Base-by-base conservation (phyloP, 1,140 invertebrate genomes). In the Nasonia longicornis region DNA sequence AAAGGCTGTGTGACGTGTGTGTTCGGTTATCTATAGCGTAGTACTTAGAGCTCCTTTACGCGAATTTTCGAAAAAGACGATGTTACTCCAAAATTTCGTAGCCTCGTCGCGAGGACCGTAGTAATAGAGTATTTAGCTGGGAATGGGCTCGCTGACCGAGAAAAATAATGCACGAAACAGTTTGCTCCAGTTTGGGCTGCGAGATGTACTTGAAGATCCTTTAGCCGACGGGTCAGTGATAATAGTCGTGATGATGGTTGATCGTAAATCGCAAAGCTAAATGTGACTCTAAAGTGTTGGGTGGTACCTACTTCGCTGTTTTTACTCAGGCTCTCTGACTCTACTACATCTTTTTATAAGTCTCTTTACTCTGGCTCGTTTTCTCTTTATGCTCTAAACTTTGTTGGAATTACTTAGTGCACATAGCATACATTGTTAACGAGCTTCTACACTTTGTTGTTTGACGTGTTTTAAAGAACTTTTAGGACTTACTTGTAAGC, bases 181-280 rank as follows among this genome's bases (percentile, higher is more conserved):
- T 58, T 58, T 58, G 52, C 52, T 58, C 20, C 52, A 58, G 52
- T 58, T 58, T 67, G 26, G 12, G 11, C 22, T 63, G 52, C 7
- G 77, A 72, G 6, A 63, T 71, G 69, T 72, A 72, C 52, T 72
- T 79, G 29, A 79, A 79, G 52, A 79, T 72, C 8, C 69, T 79
- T 71, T 79, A 79, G 77, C 77, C 26, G 20, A 48, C 22, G 14
- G 31, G 3, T 10, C 11, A 22, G 38, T 48, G 29, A 45, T 11
- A 48, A 20, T 76, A 7, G 6, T 58, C 20, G 8, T 42, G 29
- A 67, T 26, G 0, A 38, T 71, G 69, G 31, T 14, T 63, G 69
- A n/a, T 63, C 52, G 31, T 52, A 63, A 14, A 45, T 72, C 31
- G 7, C 64, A 3, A 29, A 42, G 22, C 63, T 72, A 70, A 26